Percentiles rank a stretch among this genome's conserved stretches.
Conservation (phyloP, 1,140 invertebrate genomes). For the Drosophila cardini region DNA sequence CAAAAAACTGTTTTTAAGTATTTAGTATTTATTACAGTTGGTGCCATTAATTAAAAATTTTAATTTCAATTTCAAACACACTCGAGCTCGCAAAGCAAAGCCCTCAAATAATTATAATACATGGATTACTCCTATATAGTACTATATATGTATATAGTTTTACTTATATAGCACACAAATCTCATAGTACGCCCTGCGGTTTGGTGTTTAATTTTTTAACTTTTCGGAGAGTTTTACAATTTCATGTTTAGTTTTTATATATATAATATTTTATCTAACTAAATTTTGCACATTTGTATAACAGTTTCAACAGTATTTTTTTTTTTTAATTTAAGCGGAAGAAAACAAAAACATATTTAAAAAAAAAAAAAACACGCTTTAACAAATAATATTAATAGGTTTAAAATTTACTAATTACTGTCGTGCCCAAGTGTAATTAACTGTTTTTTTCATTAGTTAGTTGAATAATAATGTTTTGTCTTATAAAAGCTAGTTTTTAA, state of each 20-base stretch:
- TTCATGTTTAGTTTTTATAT: slow-evolving; percentile 8
- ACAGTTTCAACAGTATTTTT: slow-evolving; percentile 31
- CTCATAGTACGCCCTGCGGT: slow-evolving; percentile 22
- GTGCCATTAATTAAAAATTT: slow-evolving; percentile 1
- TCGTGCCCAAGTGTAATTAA: slow-evolving; percentile 33
- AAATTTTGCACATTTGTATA: slow-evolving; percentile 40
- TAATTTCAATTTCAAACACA: not conserved
- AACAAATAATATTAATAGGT: slow-evolving; percentile 10
- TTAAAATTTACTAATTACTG: slow-evolving; percentile 12
- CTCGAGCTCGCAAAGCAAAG: slow-evolving; percentile 10
- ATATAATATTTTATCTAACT: slow-evolving; percentile 42
- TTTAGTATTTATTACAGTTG: slow-evolving; percentile 9
- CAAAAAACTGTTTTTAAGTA: slow-evolving; percentile 17
- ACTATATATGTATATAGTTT: no score
- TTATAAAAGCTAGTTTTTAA: slow-evolving; percentile 47
- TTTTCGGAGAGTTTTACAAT: slow-evolving; percentile 20
- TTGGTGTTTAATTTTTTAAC: slow-evolving; percentile 42
- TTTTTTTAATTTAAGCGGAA: slow-evolving; percentile 24
- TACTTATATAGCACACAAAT: slow-evolving; percentile 17
- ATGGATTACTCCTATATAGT: slow-evolving; percentile 6
- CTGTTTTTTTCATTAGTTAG: slow-evolving; percentile 15
- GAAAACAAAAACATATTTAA: slow-evolving; percentile 15
- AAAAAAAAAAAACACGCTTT: slow-evolving; percentile 4
- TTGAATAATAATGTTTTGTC: slow-evolving; percentile 35
- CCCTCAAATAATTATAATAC: slow-evolving; percentile 21